Evolutionary conservation across 2,797 vertebrate genomes (phyloP).

Genomic region (Rhincodon typus): DNA sequence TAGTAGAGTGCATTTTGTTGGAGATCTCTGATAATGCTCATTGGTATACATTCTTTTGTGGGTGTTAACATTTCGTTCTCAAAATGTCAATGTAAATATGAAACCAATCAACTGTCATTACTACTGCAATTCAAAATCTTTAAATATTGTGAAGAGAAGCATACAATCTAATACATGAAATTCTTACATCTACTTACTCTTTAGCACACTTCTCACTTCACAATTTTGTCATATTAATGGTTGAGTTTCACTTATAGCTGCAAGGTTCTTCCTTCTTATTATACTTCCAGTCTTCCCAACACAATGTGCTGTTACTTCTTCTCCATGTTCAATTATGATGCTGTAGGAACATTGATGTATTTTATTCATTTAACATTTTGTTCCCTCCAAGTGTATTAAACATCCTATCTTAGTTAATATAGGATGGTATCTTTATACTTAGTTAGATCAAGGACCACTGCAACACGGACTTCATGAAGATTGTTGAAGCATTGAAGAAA

Average conservation of each 20-base stretch:
- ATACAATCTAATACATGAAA: background rate
- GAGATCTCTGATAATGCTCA: no score
- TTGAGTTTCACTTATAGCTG: background rate
- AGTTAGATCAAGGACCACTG: no score
- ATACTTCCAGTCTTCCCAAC: background rate
- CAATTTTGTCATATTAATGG: background rate
- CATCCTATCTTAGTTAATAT: background rate
- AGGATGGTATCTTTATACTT: background rate
- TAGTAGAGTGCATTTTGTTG: background rate
- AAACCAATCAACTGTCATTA: background rate
- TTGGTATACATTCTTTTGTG: background rate
- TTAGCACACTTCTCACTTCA: background rate
- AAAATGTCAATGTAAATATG: background rate
- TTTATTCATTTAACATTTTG: background rate
- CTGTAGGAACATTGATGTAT: background rate
- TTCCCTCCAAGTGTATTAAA: background rate
- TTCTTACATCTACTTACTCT: background rate
- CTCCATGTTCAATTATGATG: background rate
- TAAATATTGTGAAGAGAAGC: background rate
- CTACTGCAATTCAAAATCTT: background rate
- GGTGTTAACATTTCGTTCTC: background rate
- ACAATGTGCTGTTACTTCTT: background rate
- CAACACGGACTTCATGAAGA: no score
- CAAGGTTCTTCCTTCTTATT: background rate
- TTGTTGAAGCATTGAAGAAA: no score